A percentile compares a stretch with the other conserved stretches of the same genome.
These are phyloP conservation scores for Steromphala cineraria DNA, from an alignment of 2,888 invertebrate species.

Conservation along the genomic window DNA sequence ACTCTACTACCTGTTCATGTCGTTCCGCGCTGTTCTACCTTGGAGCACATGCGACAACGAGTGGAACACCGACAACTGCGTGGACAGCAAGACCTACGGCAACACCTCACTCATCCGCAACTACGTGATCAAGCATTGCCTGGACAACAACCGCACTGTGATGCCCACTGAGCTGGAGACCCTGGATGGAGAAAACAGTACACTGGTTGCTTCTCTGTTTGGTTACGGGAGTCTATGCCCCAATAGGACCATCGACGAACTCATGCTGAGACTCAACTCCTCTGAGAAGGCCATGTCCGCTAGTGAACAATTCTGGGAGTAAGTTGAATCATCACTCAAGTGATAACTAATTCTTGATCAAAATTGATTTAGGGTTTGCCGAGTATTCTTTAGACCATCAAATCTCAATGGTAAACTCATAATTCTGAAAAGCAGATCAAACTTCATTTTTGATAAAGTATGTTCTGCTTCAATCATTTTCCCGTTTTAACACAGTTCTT, in stretches of 20 bases:
- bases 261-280: slow-evolving; percentile 17
- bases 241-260: background rate
- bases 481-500: too few species aligned
- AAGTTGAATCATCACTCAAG: slow-evolving; percentile 37
- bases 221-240: background rate
- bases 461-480: too few species aligned
- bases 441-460: too few species aligned
- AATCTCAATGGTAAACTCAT: too few species aligned
- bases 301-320: slow-evolving; percentile 70
- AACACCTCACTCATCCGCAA: background rate
- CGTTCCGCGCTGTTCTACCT: slow-evolving; percentile 71
- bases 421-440: too few species aligned
- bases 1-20: slow-evolving; percentile 74
- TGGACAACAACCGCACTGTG: background rate
- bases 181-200: background rate
- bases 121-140: background rate
- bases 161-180: background rate
- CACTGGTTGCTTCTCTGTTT: background rate
- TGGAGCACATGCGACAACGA: slow-evolving; percentile 74
- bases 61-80: slow-evolving; percentile 71
- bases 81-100: slow-evolving; percentile 30
- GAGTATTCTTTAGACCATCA: too few species aligned
- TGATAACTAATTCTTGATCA: too few species aligned
- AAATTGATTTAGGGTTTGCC: too few species aligned
- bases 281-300: slow-evolving; percentile 44